phyloP scores from a whole-genome alignment of 2,797 vertebrate genomes.

The Siniperca obscura region DNA sequence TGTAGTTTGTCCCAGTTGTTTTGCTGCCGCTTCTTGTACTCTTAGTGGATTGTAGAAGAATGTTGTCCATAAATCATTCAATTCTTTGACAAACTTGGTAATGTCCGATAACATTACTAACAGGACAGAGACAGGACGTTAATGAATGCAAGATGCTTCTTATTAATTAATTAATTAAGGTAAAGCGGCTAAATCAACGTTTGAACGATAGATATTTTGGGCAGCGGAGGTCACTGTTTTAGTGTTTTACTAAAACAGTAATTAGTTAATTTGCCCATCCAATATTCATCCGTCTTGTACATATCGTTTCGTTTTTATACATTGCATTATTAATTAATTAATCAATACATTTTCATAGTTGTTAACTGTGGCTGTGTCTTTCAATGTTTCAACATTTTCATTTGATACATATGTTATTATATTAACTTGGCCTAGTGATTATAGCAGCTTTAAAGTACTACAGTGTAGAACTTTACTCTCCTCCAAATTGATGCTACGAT shows the following conservation, averaged over 20 bases:
- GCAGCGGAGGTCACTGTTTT: no score
- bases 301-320: no score
- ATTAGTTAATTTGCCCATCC: not conserved
- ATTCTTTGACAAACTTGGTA: no score
- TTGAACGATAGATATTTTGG: not conserved
- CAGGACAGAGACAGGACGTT: not conserved
- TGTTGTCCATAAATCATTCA: not conserved
- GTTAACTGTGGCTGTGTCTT: not conserved
- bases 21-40: not conserved
- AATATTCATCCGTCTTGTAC: not conserved
- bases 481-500: constrained; percentile 15
- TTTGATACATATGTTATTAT: not conserved
- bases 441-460: not conserved
- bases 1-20: no score
- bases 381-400: not conserved
- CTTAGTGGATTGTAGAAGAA: not conserved
- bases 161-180: not conserved
- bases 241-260: no score
- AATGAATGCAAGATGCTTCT: not conserved
- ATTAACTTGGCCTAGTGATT: not conserved
- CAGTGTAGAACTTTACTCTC: not conserved
- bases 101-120: not conserved
- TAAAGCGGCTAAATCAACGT: not conserved
- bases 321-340: not conserved
- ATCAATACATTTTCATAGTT: no score